Percentiles rank a stretch among this genome's conserved stretches.
phyloP scores from a whole-genome alignment of 1,140 invertebrate genomes.

The Dufourea novaeangliae region DNA sequence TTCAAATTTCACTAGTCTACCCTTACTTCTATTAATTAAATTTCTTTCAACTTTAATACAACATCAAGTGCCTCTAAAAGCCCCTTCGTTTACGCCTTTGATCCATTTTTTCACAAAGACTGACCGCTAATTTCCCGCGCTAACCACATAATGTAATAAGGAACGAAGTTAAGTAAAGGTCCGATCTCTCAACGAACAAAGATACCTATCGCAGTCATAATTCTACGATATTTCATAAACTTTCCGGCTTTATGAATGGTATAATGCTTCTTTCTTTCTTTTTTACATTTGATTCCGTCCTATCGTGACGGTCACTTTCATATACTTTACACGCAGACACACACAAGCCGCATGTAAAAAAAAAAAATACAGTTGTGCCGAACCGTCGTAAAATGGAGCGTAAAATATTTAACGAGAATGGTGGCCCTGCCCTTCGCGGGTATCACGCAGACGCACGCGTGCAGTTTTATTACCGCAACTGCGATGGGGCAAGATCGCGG shows the following conservation, averaged over 20 bases:
- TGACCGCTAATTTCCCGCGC: too few species aligned
- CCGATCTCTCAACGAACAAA: background rate
- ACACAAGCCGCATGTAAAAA: slow-evolving; percentile 46
- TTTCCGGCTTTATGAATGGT: background rate
- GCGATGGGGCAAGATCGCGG: slow-evolving; percentile 10
- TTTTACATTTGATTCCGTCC: slow-evolving; percentile 16
- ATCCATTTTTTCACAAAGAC: too few species aligned
- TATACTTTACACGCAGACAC: slow-evolving; percentile 25
- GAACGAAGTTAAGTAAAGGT: background rate
- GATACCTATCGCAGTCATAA: background rate
- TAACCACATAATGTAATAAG: background rate
- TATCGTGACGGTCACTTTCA: slow-evolving; percentile 53
- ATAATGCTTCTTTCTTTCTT: background rate
- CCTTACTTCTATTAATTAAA: too few species aligned
- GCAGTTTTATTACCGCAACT: slow-evolving; percentile 38
- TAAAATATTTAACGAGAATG: slow-evolving; percentile 64
- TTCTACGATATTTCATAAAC: background rate
- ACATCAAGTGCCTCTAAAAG: too few species aligned
- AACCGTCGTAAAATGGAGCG: slow-evolving; percentile 51
- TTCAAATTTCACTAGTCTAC: too few species aligned
- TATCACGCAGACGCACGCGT: slow-evolving; percentile 37
- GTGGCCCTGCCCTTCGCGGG: slow-evolving; percentile 34
- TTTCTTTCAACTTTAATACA: too few species aligned
- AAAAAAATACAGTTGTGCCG: slow-evolving; percentile 19
- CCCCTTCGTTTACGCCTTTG: too few species aligned